These are phyloP conservation scores for Spodoptera littoralis DNA, from an alignment of 2,888 invertebrate genomes.

Conservation along the genomic window DNA sequence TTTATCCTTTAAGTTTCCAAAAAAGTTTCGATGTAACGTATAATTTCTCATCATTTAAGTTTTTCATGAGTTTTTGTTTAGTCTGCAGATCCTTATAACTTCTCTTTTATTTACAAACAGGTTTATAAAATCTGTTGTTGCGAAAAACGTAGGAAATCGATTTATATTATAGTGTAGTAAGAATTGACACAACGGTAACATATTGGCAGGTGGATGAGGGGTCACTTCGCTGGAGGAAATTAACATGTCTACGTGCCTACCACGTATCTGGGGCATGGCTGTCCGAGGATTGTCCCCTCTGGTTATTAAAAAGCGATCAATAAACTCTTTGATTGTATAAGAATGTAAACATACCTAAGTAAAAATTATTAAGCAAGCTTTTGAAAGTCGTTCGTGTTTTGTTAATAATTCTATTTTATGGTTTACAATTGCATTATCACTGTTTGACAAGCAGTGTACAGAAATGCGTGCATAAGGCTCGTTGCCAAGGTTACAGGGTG, in stretches of 20 bases:
- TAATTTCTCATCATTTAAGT: too few relatives aligned
- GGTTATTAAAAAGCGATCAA: constrained; percentile 24
- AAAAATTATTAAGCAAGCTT: too few relatives aligned
- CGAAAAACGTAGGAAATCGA: too few relatives aligned
- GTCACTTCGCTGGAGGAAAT: constrained; percentile 67
- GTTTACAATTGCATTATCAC: constrained; percentile 32
- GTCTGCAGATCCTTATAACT: too few relatives aligned
- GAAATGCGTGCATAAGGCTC: constrained; percentile 77
- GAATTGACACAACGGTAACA: constrained; percentile 5
- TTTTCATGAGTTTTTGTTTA: too few relatives aligned
- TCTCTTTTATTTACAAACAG: too few relatives aligned
- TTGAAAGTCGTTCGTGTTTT: background rate
- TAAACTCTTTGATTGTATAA: constrained; percentile 11
- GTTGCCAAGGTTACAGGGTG: constrained; percentile 87
- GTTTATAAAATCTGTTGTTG: too few relatives aligned
- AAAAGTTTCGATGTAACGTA: too few relatives aligned
- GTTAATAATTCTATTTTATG: background rate
- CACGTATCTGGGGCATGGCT: constrained; percentile 55
- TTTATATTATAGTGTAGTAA: constrained; percentile 8
- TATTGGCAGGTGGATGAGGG: constrained; percentile 57
- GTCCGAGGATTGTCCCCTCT: constrained; percentile 47
- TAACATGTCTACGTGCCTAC: constrained; percentile 65
- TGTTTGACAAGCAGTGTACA: constrained; percentile 52
- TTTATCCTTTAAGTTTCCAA: too few relatives aligned
- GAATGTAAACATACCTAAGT: background rate